Evolutionary conservation across 2,888 invertebrate species (phyloP).

Genomic region (Nephrocerus scutellatus): DNA sequence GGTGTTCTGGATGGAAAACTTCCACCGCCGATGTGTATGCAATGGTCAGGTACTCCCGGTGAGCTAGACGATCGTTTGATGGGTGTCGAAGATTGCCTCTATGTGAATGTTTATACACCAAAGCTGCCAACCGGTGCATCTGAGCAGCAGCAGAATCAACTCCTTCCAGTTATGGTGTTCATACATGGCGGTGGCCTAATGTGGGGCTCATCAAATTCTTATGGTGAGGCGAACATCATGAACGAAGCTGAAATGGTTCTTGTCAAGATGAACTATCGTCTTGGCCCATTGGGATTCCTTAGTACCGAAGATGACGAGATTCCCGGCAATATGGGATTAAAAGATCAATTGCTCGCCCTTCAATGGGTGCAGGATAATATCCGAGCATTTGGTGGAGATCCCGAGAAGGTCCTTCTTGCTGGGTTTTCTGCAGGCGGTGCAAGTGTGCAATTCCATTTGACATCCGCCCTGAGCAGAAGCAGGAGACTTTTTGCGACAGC

Average conservation of each 20-base stretch:
- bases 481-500: constrained; percentile 30
- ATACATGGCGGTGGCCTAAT: constrained; percentile 65
- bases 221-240: constrained; percentile 56
- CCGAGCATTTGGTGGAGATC: constrained; percentile 62
- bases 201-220: constrained; percentile 53
- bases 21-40: constrained; percentile 17
- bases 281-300: constrained; percentile 64
- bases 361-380: constrained; percentile 64
- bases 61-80: neutral
- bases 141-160: constrained; percentile 22
- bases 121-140: neutral
- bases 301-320: constrained; percentile 62
- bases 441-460: constrained; percentile 63
- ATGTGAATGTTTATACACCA: constrained; percentile 56
- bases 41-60: constrained; percentile 19
- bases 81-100: constrained; percentile 62
- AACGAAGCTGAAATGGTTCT: constrained; percentile 55
- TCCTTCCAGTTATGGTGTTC: constrained; percentile 56
- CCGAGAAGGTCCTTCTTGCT: constrained; percentile 57
- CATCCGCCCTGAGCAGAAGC: constrained; percentile 52
- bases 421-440: constrained; percentile 69
- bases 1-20: constrained; percentile 49
- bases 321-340: constrained; percentile 66
- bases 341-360: constrained; percentile 64
- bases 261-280: constrained; percentile 61